phyloP scores from a whole-genome alignment of 2,888 invertebrate species.

The Thymelicus lineola region DNA sequence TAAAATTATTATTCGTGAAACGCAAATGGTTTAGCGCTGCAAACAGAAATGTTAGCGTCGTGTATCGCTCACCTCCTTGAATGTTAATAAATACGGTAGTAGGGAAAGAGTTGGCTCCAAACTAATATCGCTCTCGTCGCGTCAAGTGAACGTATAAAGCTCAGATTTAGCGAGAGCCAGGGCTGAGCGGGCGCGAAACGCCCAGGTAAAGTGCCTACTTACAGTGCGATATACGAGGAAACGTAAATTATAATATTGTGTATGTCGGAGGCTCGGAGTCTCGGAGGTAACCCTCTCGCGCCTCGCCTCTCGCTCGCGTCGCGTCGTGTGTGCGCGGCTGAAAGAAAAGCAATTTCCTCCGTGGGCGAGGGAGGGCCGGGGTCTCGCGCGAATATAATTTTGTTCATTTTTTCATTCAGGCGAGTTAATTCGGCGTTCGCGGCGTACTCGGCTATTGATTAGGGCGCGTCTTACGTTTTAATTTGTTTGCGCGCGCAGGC shows the following conservation, averaged over 20 bases:
- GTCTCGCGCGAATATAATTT: constrained; percentile 85
- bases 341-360: constrained; percentile 85
- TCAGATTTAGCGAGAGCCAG: constrained; percentile 83
- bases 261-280: constrained; percentile 74
- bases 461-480: constrained; percentile 85
- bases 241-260: constrained; percentile 86
- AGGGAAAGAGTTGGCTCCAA: constrained; percentile 79
- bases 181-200: constrained; percentile 81
- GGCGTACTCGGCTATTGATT: constrained; percentile 84
- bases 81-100: constrained; percentile 83
- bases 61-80: constrained; percentile 55
- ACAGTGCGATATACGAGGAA: constrained; percentile 83
- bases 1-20: constrained; percentile 20
- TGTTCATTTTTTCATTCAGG: constrained; percentile 85
- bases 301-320: constrained; percentile 64
- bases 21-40: constrained; percentile 17
- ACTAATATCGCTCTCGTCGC: constrained; percentile 84
- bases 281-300: constrained; percentile 81
- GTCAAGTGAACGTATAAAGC: constrained; percentile 85
- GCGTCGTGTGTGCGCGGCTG: constrained; percentile 79
- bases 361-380: constrained; percentile 70
- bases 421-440: constrained; percentile 84
- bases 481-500: constrained; percentile 85
- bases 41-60: constrained; percentile 38
- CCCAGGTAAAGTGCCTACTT: constrained; percentile 84